Percentiles rank a stretch among this genome's conserved stretches.
These are phyloP conservation scores for Catonia carolina DNA, from an alignment of 2,888 invertebrate species.

Conservation along the genomic window DNA sequence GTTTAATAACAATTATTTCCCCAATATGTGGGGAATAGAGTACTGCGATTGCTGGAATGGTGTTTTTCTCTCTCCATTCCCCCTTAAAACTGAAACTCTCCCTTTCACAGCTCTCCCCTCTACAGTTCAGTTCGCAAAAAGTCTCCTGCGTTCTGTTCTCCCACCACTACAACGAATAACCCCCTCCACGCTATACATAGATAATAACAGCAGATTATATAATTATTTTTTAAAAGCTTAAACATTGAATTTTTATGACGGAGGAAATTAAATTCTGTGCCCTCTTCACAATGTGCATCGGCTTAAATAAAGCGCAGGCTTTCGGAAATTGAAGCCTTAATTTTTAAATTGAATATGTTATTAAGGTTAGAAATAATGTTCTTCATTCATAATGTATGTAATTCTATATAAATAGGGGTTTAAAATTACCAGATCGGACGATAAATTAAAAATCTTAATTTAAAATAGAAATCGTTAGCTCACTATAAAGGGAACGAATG, in stretches of 20 bases:
- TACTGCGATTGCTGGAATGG: no score
- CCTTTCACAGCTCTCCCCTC: no score
- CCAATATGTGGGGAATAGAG: no score
- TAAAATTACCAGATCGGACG: no score
- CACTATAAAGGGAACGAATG: no score
- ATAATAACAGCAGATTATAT: slow-evolving; percentile 29
- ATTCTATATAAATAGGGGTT: no score
- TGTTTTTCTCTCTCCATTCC: background rate
- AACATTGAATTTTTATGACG: slow-evolving; percentile 32
- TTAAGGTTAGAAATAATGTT: slow-evolving; percentile 21
- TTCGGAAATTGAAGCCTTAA: slow-evolving; percentile 32
- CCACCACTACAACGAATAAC: background rate
- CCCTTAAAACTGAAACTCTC: background rate
- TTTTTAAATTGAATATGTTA: slow-evolving; percentile 30
- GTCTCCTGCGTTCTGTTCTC: slow-evolving; percentile 3
- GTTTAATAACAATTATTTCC: no score
- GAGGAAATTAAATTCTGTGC: slow-evolving; percentile 30
- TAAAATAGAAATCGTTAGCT: no score
- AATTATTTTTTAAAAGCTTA: slow-evolving; percentile 31
- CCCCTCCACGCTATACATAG: slow-evolving; percentile 18
- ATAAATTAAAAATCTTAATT: no score
- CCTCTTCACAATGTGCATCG: slow-evolving; percentile 13
- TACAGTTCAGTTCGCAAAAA: no score
- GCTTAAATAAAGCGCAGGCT: slow-evolving; percentile 22
- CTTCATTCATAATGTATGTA: no score